Evolutionary conservation across 2,888 invertebrate genomes (phyloP).

Genomic region (Caenorhabditis virilis): DNA sequence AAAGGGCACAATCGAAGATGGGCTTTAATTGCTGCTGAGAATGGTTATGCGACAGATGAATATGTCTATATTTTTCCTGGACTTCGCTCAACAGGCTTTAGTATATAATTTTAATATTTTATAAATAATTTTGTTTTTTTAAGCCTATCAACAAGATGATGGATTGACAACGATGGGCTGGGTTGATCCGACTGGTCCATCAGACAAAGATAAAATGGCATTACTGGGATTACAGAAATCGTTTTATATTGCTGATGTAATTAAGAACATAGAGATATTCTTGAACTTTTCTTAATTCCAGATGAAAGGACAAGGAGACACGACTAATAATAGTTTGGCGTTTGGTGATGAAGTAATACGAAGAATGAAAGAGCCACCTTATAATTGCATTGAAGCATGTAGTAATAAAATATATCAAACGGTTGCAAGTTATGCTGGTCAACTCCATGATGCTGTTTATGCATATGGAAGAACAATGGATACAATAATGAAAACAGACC

Average conservation of each 20-base stretch:
- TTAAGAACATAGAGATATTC: neutral
- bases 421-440: slow-evolving; percentile 36
- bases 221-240: too few species aligned
- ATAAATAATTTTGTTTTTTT: slow-evolving; percentile 4
- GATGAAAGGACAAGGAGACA: slow-evolving; percentile 35
- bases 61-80: slow-evolving; percentile 57
- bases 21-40: slow-evolving; percentile 43
- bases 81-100: slow-evolving; percentile 40
- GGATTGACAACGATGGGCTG: slow-evolving; percentile 20
- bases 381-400: slow-evolving; percentile 38
- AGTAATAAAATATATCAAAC: too few species aligned
- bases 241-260: neutral
- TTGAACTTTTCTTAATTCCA: slow-evolving; percentile 9
- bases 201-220: too few species aligned
- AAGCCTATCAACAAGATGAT: slow-evolving; percentile 54
- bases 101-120: slow-evolving; percentile 1
- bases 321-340: slow-evolving; percentile 21
- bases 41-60: slow-evolving; percentile 50
- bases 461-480: slow-evolving; percentile 34
- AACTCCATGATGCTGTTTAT: slow-evolving; percentile 40
- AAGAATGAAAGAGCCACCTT: slow-evolving; percentile 50
- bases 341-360: slow-evolving; percentile 48
- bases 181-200: too few species aligned
- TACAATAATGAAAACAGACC: slow-evolving; percentile 31
- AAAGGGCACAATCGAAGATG: slow-evolving; percentile 23